These are phyloP conservation scores for Rhizoglyphus robini DNA, from an alignment of 1,140 invertebrate species.

Conservation along the genomic window DNA sequence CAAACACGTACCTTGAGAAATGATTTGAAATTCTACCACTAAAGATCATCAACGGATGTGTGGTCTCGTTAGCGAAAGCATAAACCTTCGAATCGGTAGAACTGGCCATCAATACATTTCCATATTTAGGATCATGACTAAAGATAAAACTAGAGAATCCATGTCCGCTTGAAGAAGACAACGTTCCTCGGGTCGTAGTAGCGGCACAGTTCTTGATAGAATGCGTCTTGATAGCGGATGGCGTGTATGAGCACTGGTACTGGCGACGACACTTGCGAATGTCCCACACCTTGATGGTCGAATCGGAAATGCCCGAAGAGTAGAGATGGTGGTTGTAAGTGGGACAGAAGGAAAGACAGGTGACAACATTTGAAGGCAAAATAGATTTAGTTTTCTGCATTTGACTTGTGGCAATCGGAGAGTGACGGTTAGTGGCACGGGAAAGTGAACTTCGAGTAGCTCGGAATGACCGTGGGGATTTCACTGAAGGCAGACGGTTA, in stretches of 20 bases:
- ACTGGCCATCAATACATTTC: constrained; percentile 56
- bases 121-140: constrained; percentile 38
- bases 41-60: background rate
- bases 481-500: constrained; percentile 5
- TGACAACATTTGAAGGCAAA: constrained; percentile 14
- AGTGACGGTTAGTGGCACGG: background rate
- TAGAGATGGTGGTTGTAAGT: background rate
- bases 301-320: constrained; percentile 11
- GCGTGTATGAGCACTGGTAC: background rate
- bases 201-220: constrained; percentile 32
- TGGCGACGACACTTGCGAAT: constrained; percentile 3
- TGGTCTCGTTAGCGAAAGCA: background rate
- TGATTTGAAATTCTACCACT: background rate
- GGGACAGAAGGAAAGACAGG: constrained; percentile 13
- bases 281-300: constrained; percentile 19
- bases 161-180: background rate
- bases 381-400: background rate
- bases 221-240: constrained; percentile 47
- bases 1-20: background rate
- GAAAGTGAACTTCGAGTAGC: background rate
- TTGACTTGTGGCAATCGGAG: background rate
- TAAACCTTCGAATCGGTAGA: constrained; percentile 74
- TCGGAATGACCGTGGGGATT: background rate
- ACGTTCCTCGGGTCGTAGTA: constrained; percentile 40
- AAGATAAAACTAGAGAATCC: background rate